Conservation (phyloP, 2,113 vertebrate species). For the Marmota monax region DNA sequence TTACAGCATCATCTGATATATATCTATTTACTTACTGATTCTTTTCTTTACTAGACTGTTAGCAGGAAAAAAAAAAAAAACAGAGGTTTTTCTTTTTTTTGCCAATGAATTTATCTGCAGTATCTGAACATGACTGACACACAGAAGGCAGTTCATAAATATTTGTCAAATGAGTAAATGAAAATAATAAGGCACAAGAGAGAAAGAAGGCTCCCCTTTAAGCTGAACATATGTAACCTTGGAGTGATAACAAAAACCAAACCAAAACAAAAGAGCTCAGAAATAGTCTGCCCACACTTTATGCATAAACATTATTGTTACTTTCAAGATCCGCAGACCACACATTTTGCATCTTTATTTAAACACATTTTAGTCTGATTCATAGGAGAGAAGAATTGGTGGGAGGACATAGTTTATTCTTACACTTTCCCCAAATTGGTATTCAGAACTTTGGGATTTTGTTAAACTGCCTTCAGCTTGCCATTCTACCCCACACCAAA, state of each 20-base stretch:
- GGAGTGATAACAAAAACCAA: not conserved
- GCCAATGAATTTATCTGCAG: not conserved
- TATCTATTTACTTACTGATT: not conserved
- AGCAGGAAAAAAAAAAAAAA: not conserved
- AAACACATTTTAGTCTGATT: not conserved
- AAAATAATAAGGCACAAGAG: not conserved
- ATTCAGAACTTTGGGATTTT: not conserved
- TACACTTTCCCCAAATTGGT: not conserved
- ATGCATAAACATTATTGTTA: not conserved
- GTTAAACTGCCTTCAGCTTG: not conserved
- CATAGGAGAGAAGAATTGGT: not conserved
- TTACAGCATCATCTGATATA: not conserved
- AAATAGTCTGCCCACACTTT: not conserved
- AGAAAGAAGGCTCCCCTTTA: not conserved
- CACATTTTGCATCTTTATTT: not conserved
- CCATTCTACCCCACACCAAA: not conserved
- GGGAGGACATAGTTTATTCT: not conserved
- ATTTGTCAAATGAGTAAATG: not conserved
- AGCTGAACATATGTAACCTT: not conserved
- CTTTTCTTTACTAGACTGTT: not conserved
- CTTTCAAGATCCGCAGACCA: not conserved
- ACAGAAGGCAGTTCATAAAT: not conserved
- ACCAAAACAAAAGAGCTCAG: not conserved
- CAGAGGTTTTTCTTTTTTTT: not conserved
- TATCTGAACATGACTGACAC: not conserved